Evolutionary conservation across 2,888 invertebrate species (phyloP).

Genomic region (Drymonia ruficornis): DNA sequence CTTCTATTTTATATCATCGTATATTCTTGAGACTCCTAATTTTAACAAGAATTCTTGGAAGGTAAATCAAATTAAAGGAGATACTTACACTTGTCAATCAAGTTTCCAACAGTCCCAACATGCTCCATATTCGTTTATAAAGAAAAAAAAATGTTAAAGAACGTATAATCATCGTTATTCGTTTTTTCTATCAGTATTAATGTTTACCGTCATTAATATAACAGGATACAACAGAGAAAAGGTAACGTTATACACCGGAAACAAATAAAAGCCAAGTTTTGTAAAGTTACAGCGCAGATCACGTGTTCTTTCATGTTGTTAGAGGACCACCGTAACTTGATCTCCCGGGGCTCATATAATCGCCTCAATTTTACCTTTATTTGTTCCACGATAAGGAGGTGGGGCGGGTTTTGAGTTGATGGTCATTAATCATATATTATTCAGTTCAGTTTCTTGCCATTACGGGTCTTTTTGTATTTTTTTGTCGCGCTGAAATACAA

Average conservation of each 20-base stretch:
- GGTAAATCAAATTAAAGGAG: too few relatives aligned
- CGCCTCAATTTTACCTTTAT: not conserved
- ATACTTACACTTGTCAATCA: too few relatives aligned
- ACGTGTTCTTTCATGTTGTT: not conserved
- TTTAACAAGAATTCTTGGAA: too few relatives aligned
- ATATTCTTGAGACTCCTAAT: too few relatives aligned
- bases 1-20: too few relatives aligned
- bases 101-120: too few relatives aligned
- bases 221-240: not conserved
- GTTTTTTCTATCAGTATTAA: not conserved
- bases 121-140: too few relatives aligned
- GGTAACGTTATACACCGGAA: not conserved
- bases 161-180: not conserved
- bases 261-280: conserved; percentile 4
- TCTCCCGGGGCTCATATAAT: not conserved
- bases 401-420: not conserved
- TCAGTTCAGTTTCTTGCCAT: conserved; percentile 3
- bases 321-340: not conserved
- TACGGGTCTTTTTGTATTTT: not conserved
- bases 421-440: conserved; percentile 3
- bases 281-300: conserved; percentile 3
- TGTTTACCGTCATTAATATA: not conserved
- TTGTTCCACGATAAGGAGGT: not conserved
- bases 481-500: not conserved
- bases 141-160: not conserved